Percentiles rank a stretch among this genome's conserved stretches.
phyloP scores from a whole-genome alignment of 2,113 vertebrate species.

The Gallinago media region DNA sequence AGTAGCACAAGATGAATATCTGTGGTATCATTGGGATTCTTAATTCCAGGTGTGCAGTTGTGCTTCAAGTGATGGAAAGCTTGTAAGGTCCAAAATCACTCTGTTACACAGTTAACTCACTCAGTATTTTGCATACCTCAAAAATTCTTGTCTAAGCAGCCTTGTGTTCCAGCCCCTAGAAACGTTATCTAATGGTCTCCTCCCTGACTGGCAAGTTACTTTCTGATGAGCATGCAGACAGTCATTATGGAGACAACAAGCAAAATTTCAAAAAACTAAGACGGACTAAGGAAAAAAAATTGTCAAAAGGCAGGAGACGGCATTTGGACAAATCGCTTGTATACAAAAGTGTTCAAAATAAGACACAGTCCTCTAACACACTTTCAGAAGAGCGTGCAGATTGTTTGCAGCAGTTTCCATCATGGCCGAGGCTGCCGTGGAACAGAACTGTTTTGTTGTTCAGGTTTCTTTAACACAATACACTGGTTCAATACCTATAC shows the following conservation, averaged over 20 bases:
- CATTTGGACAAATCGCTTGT: background rate
- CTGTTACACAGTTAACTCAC: background rate
- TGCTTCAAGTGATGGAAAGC: background rate
- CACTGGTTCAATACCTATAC: background rate
- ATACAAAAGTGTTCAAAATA: background rate
- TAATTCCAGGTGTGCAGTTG: background rate
- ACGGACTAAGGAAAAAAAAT: background rate
- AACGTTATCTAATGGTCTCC: background rate
- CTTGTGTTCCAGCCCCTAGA: background rate
- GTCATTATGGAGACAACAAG: background rate
- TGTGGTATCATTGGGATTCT: background rate
- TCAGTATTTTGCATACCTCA: background rate
- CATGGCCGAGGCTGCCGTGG: background rate
- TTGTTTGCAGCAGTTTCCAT: background rate
- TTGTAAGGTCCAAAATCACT: background rate
- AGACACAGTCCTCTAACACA: background rate
- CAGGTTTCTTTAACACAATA: background rate
- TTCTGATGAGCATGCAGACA: background rate
- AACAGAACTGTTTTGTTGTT: background rate
- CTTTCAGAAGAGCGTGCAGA: background rate
- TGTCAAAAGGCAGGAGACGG: background rate
- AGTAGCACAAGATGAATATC: background rate
- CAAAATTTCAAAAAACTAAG: background rate
- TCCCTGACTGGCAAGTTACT: background rate
- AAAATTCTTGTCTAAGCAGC: background rate